Percentiles rank a stretch among this genome's conserved stretches.
These are phyloP conservation scores for Centropyge bicolor DNA, from an alignment of 2,797 vertebrate genomes.

Conservation along the genomic window DNA sequence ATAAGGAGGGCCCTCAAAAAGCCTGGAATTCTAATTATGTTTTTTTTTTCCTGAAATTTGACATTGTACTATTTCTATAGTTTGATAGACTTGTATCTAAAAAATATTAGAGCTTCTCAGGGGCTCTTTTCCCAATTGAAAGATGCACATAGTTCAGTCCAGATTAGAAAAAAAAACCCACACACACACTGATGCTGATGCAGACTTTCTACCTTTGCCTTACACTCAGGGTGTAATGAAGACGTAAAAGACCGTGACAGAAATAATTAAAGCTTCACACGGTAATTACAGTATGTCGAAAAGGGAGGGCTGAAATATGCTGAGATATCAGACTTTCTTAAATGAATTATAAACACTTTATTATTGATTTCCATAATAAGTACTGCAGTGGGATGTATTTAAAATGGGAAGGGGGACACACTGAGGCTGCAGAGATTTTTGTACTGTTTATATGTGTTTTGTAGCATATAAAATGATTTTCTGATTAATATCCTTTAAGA, in stretches of 20 bases:
- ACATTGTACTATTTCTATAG: neutral
- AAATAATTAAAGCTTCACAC: neutral
- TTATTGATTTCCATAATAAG: neutral
- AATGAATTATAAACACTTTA: neutral
- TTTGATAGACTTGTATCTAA: neutral
- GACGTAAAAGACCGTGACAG: neutral
- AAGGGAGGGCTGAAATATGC: neutral
- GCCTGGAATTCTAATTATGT: too few species aligned
- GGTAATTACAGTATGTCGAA: neutral
- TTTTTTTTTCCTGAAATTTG: neutral
- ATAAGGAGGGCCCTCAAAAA: neutral
- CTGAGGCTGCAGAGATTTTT: neutral
- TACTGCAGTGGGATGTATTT: neutral
- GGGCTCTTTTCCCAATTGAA: neutral
- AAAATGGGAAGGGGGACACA: neutral
- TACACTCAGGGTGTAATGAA: neutral
- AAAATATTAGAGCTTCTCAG: neutral
- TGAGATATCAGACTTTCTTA: neutral
- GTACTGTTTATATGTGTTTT: neutral
- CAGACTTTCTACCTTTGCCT: neutral
- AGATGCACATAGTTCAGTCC: neutral
- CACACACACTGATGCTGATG: too few species aligned
- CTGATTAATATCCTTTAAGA: neutral
- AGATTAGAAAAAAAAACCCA: too few species aligned
- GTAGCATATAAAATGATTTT: neutral